A percentile compares a stretch with the other conserved stretches of the same genome.
Conservation (phyloP, 2,888 invertebrate genomes). For the Machimus rusticus region DNA sequence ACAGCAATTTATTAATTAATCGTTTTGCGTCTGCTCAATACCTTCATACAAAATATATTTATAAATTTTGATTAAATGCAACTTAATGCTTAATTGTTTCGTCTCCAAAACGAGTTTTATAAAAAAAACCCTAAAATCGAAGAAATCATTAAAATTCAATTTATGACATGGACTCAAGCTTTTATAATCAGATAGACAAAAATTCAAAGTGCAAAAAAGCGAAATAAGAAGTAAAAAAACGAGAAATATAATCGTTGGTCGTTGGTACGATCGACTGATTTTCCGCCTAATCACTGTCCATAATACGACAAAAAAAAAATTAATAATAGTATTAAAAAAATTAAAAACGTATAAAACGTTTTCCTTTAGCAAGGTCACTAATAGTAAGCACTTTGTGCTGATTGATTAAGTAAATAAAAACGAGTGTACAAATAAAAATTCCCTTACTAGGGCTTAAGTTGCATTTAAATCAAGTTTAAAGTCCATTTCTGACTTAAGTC, state of each 20-base stretch:
- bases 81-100: too few relatives aligned
- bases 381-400: background rate
- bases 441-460: too few relatives aligned
- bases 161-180: background rate
- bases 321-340: background rate
- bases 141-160: background rate
- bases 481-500: too few relatives aligned
- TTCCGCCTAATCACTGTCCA: background rate
- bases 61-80: too few relatives aligned
- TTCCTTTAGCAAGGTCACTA: background rate
- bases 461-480: too few relatives aligned
- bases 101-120: background rate
- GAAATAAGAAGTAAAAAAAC: background rate
- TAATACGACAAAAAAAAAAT: background rate
- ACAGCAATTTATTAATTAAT: background rate
- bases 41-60: too few relatives aligned
- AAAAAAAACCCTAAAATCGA: too few relatives aligned
- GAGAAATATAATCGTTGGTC: background rate
- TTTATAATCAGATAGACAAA: background rate
- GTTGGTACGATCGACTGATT: background rate
- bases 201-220: background rate
- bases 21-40: too few relatives aligned
- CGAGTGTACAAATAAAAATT: background rate
- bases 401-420: background rate
- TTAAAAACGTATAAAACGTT: background rate